Evolutionary conservation across 2,797 vertebrate genomes (phyloP), one percentile per base, ranked within the genome.

Genomic region (Synanceia verrucosa): DNA sequence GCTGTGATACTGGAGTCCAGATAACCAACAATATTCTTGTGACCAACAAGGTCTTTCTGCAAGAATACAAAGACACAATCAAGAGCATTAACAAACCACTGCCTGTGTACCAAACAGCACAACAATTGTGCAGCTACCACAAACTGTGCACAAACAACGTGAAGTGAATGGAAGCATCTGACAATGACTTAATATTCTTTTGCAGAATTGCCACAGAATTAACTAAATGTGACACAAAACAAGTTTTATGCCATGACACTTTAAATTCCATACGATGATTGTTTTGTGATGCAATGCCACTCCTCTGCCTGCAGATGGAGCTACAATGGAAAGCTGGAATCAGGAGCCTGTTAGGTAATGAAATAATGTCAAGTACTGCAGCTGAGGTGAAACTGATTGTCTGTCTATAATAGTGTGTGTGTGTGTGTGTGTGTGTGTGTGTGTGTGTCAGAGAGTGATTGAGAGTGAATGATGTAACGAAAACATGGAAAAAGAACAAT

Each of bases 1-100:
- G 94, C 95, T 21, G 96, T 98, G 82, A 98, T 96, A 79, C 96
- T 98, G 74, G 98, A 99, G 88, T 99, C 98, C 59, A 99, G 95
- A 90, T 97, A 99, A 1, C 97, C 97, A 2, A 99, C 98, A 1
- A 99, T 99, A 88, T 99, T 99, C 94, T 97, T 98, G 91, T 99
- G 97, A 60, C 98, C 97, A 0, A 95, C 95, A 0, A 99, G 95
- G 82, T 99, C 98, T 89, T 96, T 91, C 98, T 99, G 93, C 13
- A 90, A 63, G 28, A 66, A 55, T 31, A 81, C 50, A 73, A 55
- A 66, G 21, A 65, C 14, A 65, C 16, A 58, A 61, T 55, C 44
- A 8, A 43, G 21, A 73, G 36, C 10, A 52, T 82, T 56, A 73
- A 63, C 1, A 53, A 31, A 64, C 4, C 8, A 1, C 2, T 3